Evolutionary conservation across 2,888 invertebrate genomes (phyloP).

Genomic region (Salpingus planirostris): DNA sequence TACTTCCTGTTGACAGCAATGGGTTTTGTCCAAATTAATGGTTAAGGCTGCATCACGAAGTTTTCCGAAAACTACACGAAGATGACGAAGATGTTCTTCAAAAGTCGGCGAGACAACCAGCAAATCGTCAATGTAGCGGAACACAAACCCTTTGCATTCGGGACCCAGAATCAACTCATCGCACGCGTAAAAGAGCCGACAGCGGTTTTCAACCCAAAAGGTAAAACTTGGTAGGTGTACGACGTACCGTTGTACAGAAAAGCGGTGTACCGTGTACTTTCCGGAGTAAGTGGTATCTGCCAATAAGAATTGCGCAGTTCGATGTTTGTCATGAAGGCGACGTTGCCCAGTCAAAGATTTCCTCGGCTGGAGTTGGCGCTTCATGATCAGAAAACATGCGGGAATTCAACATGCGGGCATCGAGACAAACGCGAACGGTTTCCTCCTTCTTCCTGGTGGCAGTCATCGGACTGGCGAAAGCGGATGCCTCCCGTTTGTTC

Average conservation of each 20-base stretch:
- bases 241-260: constrained; percentile 16
- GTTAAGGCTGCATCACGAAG: background rate
- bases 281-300: constrained; percentile 14
- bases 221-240: constrained; percentile 26
- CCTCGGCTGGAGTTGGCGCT: constrained; percentile 15
- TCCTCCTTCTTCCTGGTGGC: constrained; percentile 26
- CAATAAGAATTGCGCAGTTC: constrained; percentile 13
- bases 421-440: constrained; percentile 25
- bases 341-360: constrained; percentile 10
- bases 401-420: constrained; percentile 26
- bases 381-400: constrained; percentile 26
- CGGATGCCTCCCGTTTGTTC: constrained; percentile 24
- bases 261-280: constrained; percentile 14
- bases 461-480: constrained; percentile 27
- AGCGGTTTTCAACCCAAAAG: constrained; percentile 24
- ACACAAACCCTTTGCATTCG: too few species aligned
- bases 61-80: background rate
- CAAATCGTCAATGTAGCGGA: constrained; percentile 27
- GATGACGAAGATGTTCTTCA: background rate
- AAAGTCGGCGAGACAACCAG: background rate
- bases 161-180: constrained; percentile 19
- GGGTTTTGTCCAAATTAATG: background rate
- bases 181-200: constrained; percentile 16
- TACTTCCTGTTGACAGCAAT: background rate
- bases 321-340: constrained; percentile 13